These are phyloP conservation scores for Lepidothrix coronata DNA, from an alignment of 2,113 vertebrate species.

Conservation along the genomic window DNA sequence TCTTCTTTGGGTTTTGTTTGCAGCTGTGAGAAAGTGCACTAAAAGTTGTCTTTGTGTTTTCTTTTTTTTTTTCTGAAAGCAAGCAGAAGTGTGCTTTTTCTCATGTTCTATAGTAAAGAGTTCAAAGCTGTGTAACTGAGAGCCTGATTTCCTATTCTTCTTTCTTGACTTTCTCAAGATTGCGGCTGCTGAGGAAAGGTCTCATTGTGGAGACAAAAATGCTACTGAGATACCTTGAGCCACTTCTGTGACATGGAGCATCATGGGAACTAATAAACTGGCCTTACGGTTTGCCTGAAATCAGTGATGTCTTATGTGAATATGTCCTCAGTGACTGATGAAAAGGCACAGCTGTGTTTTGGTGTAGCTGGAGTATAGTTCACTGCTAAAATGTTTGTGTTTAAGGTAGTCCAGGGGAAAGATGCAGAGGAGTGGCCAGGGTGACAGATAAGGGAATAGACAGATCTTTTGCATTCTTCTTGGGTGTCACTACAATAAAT, in stretches of 20 bases:
- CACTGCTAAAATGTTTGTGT: not conserved
- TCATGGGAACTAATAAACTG: not conserved
- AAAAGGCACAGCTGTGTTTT: not conserved
- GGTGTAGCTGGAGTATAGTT: not conserved
- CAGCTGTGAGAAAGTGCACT: not conserved
- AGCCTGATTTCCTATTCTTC: not conserved
- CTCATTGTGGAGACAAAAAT: not conserved
- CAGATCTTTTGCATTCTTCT: not conserved
- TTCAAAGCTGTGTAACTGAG: not conserved
- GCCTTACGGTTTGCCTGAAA: not conserved
- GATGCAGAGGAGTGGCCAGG: not conserved
- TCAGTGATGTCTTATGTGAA: not conserved
- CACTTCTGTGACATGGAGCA: not conserved
- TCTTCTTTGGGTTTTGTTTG: not conserved
- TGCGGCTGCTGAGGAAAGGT: not conserved
- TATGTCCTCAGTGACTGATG: not conserved
- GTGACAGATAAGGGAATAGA: not conserved
- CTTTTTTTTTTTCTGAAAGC: not conserved
- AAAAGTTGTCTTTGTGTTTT: not conserved
- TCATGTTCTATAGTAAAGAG: not conserved
- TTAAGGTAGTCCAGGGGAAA: not conserved
- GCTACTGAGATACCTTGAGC: not conserved
- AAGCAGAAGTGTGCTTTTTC: not conserved
- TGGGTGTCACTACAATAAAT: not conserved
- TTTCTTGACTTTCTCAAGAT: not conserved